phyloP scores from a whole-genome alignment of 2,888 invertebrate species.

The Drosophila maculinotata region DNA sequence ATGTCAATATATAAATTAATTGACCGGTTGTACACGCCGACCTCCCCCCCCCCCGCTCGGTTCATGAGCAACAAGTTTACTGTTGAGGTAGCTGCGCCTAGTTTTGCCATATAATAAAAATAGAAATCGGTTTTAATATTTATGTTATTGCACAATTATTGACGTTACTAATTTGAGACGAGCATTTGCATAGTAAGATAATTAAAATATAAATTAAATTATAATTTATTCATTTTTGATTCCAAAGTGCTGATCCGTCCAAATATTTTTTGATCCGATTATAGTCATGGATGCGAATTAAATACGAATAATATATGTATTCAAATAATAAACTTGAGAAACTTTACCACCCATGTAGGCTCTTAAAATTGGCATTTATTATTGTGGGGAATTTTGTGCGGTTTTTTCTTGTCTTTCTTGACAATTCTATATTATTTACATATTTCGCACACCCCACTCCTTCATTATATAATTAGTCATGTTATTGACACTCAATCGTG shows the following conservation, averaged over 20 bases:
- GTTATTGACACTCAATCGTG: conserved; percentile 25
- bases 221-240: neutral
- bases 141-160: conserved; percentile 25
- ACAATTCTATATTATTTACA: conserved; percentile 9
- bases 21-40: conserved; percentile 19
- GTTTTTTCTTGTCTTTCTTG: neutral
- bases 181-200: conserved; percentile 10
- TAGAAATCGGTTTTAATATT: conserved; percentile 26
- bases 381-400: conserved; percentile 7
- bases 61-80: conserved; percentile 38
- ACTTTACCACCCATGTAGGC: neutral
- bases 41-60: neutral
- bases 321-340: too few species aligned
- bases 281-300: too few species aligned
- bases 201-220: neutral
- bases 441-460: neutral
- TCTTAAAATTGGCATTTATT: conserved; percentile 4
- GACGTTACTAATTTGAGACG: conserved; percentile 16
- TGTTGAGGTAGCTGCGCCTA: conserved; percentile 44
- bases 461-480: conserved; percentile 56
- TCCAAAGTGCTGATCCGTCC: too few species aligned
- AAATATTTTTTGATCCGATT: too few species aligned
- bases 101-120: conserved; percentile 11
- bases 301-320: too few species aligned
- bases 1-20: conserved; percentile 53